phyloP scores from a whole-genome alignment of 2,113 vertebrate species.

The Corythornis cristatus region DNA sequence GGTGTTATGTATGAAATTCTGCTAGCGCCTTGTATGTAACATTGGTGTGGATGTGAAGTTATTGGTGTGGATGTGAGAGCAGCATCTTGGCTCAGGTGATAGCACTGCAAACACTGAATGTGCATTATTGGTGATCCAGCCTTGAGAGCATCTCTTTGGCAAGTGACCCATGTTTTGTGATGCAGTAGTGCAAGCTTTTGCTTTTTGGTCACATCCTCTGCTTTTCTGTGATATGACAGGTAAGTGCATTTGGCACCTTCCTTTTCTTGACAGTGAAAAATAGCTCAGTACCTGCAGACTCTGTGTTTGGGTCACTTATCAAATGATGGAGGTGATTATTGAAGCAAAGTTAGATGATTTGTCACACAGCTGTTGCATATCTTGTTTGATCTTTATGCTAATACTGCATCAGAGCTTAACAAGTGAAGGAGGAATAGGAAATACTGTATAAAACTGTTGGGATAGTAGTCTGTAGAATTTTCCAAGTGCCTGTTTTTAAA shows the following conservation, averaged over 20 bases:
- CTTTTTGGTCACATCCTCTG: background rate
- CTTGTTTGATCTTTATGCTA: background rate
- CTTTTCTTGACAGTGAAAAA: background rate
- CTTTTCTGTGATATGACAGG: background rate
- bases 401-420: background rate
- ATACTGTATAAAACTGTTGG: background rate
- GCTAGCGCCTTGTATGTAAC: background rate
- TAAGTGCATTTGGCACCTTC: background rate
- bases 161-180: fast-evolving
- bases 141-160: background rate
- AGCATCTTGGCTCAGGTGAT: background rate
- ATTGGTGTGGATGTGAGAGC: background rate
- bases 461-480: background rate
- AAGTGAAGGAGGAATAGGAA: background rate
- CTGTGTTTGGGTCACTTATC: background rate
- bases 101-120: background rate
- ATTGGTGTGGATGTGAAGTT: background rate
- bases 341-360: background rate
- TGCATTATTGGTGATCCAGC: background rate
- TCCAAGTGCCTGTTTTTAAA: background rate
- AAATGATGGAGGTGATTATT: background rate
- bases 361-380: background rate
- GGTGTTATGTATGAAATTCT: background rate
- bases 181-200: background rate
- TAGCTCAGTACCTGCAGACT: background rate